Conservation (phyloP, 1,140 invertebrate genomes). For the Drosophila albomicans region DNA sequence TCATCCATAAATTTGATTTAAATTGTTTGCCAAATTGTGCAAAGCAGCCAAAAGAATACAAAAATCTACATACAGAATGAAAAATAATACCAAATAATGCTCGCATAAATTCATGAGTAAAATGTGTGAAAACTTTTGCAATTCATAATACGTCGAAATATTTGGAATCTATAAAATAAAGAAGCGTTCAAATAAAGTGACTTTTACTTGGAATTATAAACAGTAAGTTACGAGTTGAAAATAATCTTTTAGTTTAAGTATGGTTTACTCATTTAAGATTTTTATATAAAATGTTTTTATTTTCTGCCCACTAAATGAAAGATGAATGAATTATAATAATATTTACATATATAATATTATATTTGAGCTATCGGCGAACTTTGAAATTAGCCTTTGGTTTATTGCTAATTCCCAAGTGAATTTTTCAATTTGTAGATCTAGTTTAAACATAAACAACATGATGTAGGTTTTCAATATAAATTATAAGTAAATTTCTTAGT, state of each 20-base stretch:
- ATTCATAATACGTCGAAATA: background rate
- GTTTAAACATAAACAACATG: too few species aligned
- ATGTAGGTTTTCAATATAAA: too few species aligned
- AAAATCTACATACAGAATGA: background rate
- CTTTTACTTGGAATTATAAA: constrained; percentile 3
- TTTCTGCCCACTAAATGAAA: too few species aligned
- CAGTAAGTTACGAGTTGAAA: background rate
- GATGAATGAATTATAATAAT: too few species aligned
- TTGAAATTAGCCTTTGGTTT: too few species aligned
- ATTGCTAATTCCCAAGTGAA: too few species aligned
- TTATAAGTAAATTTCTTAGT: too few species aligned
- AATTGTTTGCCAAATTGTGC: constrained; percentile 61
- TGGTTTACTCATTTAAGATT: too few species aligned
- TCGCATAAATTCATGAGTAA: constrained; percentile 1
- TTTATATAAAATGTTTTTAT: too few species aligned
- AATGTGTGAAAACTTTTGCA: constrained; percentile 14
- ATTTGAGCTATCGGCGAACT: too few species aligned
- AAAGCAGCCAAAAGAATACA: constrained; percentile 3
- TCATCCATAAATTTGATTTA: constrained; percentile 60
- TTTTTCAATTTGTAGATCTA: too few species aligned
- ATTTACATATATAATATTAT: too few species aligned
- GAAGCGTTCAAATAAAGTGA: background rate
- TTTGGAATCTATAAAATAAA: constrained; percentile 18
- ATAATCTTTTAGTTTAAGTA: background rate
- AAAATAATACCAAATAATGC: background rate